phyloP scores from a whole-genome alignment of 1,140 invertebrate genomes.

The Schlechtendalia chinensis region DNA sequence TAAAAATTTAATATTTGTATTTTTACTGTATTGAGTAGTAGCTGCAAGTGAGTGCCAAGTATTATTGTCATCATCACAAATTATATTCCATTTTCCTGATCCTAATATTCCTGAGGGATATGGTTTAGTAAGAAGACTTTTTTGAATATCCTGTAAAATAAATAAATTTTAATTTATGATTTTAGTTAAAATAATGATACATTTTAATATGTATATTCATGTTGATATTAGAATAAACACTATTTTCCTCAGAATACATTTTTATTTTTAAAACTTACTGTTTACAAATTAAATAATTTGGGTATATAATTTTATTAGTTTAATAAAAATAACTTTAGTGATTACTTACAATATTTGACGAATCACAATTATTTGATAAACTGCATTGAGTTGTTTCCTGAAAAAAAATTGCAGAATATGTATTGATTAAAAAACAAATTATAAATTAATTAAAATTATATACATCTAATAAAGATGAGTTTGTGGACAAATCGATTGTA shows the following conservation, averaged over 20 bases:
- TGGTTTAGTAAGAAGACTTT: background rate
- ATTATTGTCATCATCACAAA: constrained; percentile 20
- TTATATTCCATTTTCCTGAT: constrained; percentile 27
- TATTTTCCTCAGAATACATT: no score
- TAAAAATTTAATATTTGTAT: constrained; percentile 7
- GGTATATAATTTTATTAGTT: no score
- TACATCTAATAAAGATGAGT: background rate
- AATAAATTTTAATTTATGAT: background rate
- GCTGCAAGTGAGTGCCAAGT: constrained; percentile 17
- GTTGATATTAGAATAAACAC: no score
- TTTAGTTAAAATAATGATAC: no score
- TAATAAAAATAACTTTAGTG: background rate
- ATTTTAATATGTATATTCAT: no score
- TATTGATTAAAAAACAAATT: no score
- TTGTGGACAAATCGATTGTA: no score
- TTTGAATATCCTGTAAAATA: background rate
- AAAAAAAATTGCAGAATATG: background rate
- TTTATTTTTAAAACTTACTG: no score
- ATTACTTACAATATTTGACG: background rate
- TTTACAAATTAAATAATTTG: no score
- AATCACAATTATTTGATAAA: no score
- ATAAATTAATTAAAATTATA: background rate
- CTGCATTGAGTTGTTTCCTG: background rate
- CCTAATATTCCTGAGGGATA: constrained; percentile 1
- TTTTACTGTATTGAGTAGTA: constrained; percentile 9